Conservation (phyloP, 2,797 vertebrate genomes). For the Rhodeus uyekii region DNA sequence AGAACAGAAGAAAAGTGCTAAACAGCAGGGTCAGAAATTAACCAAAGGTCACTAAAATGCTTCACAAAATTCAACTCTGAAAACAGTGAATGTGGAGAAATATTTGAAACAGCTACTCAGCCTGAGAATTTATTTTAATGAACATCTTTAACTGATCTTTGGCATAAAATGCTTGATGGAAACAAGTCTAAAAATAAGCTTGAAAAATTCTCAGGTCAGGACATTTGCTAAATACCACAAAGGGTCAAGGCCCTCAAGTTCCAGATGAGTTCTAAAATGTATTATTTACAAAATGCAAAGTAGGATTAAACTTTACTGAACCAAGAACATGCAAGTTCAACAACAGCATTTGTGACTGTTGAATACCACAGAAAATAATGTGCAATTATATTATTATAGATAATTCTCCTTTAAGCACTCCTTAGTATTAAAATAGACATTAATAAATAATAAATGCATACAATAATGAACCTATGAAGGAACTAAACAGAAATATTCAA, state of each 20-base stretch:
- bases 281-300: neutral
- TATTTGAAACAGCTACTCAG: neutral
- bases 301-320: neutral
- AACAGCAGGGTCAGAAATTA: slow-evolving; percentile 4
- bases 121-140: neutral
- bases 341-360: neutral
- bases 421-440: neutral
- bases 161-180: neutral
- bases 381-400: neutral
- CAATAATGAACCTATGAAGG: neutral
- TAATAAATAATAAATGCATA: neutral
- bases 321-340: neutral
- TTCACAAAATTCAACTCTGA: neutral
- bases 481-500: neutral
- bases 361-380: neutral
- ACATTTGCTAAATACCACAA: neutral
- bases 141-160: neutral
- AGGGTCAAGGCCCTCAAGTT: neutral
- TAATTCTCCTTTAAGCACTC: neutral
- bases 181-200: neutral
- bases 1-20: neutral
- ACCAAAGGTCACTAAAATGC: neutral
- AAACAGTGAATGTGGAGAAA: neutral
- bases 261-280: neutral
- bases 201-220: neutral